Conservation (phyloP, 53 echinoderm and acorn worm genomes). For the Apostichopus leukothele region DNA sequence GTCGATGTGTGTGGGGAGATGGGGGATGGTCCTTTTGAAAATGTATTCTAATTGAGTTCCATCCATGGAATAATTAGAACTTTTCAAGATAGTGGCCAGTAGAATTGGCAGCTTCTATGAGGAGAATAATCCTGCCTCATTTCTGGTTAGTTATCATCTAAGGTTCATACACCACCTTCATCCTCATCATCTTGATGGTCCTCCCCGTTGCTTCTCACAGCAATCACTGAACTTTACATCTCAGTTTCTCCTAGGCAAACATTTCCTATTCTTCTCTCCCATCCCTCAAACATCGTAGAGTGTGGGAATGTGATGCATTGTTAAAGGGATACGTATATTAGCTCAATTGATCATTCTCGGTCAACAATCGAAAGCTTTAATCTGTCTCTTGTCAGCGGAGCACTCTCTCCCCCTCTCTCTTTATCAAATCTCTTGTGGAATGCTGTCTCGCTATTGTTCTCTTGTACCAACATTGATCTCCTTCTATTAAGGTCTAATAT, state of each 20-base stretch:
- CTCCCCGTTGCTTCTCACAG: too few relatives aligned
- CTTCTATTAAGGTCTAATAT: constrained; percentile 18
- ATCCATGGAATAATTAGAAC: too few relatives aligned
- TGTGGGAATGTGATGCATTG: constrained; percentile 26
- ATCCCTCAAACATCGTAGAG: not conserved
- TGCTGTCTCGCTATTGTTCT: constrained; percentile 27
- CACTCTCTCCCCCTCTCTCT: not conserved
- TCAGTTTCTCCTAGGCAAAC: not conserved
- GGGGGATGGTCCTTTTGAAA: too few relatives aligned
- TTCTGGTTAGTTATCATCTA: too few relatives aligned
- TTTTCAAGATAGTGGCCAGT: too few relatives aligned
- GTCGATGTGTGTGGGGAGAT: too few relatives aligned
- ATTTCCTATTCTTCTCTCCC: not conserved
- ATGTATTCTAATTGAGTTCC: too few relatives aligned
- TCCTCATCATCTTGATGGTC: too few relatives aligned
- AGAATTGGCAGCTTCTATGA: too few relatives aligned
- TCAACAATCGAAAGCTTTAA: not conserved
- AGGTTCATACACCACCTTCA: too few relatives aligned
- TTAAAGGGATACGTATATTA: constrained; percentile 5
- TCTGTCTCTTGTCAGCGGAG: not conserved
- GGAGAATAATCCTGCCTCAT: too few relatives aligned
- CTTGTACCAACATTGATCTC: constrained; percentile 41
- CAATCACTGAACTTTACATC: not conserved
- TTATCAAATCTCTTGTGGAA: constrained; percentile 21
- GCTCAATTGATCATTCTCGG: constrained; percentile 24